Evolutionary conservation across 1,140 invertebrate genomes (phyloP).

Genomic region (Drosophila gunungcola): DNA sequence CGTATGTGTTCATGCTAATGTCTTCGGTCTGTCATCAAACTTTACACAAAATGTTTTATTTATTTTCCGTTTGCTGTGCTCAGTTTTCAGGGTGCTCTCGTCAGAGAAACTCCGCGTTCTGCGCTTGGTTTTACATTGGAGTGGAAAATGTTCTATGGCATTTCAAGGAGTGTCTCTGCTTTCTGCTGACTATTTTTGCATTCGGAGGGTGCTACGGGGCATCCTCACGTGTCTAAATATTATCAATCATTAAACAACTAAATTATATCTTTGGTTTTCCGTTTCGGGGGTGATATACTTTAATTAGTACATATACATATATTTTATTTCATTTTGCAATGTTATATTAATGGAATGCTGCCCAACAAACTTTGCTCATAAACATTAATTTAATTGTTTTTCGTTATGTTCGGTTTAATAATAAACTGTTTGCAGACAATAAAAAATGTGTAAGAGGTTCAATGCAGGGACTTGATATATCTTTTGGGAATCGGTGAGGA

Average conservation of each 20-base stretch:
- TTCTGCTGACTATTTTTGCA: constrained; percentile 26
- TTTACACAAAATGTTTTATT: constrained; percentile 60
- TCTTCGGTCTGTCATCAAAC: constrained; percentile 58
- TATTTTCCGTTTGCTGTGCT: constrained; percentile 44
- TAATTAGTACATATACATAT: constrained; percentile 74
- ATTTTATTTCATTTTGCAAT: constrained; percentile 64
- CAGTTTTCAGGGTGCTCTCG: constrained; percentile 30
- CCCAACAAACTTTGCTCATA: constrained; percentile 64
- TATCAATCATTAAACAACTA: constrained; percentile 73
- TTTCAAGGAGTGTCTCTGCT: constrained; percentile 28
- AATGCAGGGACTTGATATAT: constrained; percentile 53
- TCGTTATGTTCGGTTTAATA: constrained; percentile 23
- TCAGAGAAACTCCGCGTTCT: constrained; percentile 18
- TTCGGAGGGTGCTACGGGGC: constrained; percentile 22
- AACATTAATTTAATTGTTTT: constrained; percentile 46
- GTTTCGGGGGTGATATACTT: constrained; percentile 64
- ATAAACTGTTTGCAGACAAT: constrained; percentile 67
- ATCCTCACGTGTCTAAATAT: constrained; percentile 42
- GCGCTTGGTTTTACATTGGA: constrained; percentile 40
- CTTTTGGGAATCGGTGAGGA: constrained; percentile 54
- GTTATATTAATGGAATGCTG: constrained; percentile 66
- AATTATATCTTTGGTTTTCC: constrained; percentile 61
- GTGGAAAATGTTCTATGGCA: constrained; percentile 48
- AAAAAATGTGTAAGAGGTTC: constrained; percentile 52
- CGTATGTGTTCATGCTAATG: constrained; percentile 41